These are phyloP conservation scores for Poeciliopsis retropinna DNA, from an alignment of 2,113 vertebrate genomes.

Conservation along the genomic window DNA sequence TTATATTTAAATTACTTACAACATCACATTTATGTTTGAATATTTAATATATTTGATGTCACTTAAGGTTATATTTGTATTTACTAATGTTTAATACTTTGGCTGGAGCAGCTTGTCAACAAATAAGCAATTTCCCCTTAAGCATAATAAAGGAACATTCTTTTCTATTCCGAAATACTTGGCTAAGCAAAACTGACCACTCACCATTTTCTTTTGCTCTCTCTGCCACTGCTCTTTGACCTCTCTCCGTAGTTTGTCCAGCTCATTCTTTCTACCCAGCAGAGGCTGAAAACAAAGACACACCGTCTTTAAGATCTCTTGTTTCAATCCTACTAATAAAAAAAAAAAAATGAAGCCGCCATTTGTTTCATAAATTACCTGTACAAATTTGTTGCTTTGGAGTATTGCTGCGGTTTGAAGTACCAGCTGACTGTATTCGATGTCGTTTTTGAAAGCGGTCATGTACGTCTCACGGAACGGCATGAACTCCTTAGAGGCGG, in stretches of 20 bases:
- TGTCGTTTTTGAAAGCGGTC: conserved; percentile 90
- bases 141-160: too few relatives aligned
- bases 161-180: too few relatives aligned
- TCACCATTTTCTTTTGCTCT: conserved; percentile 94
- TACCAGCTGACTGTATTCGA: conserved; percentile 88
- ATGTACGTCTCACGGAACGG: conserved; percentile 91
- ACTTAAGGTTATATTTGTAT: too few relatives aligned
- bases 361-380: conserved; percentile 78
- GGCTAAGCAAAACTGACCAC: conserved; percentile 1
- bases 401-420: conserved; percentile 90
- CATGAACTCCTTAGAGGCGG: conserved; percentile 89
- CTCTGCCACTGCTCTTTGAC: conserved; percentile 98
- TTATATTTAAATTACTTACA: too few relatives aligned
- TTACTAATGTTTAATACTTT: too few relatives aligned
- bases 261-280: conserved; percentile 89
- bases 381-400: conserved; percentile 94
- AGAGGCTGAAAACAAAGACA: conserved; percentile 84
- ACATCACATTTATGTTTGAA: too few relatives aligned
- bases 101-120: too few relatives aligned
- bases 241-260: conserved; percentile 95
- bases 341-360: background rate
- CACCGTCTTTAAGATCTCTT: conserved; percentile 5
- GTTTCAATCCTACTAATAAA: background rate
- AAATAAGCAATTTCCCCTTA: too few relatives aligned
- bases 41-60: too few relatives aligned